Conservation (phyloP, 1,140 invertebrate species). For the Halyomorpha halys region DNA sequence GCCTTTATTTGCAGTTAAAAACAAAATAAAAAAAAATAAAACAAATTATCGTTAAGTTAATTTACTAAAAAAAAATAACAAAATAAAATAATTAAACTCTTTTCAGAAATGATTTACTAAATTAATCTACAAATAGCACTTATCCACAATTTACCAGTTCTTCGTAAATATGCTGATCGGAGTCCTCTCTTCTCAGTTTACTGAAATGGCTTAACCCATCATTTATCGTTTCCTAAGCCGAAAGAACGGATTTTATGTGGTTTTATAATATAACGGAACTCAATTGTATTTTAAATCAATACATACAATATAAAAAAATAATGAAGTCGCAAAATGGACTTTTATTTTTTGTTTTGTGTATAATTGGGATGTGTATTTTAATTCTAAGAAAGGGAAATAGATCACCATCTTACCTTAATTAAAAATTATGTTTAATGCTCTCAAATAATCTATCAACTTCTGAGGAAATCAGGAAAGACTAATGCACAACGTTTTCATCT, state of each 20-base stretch:
- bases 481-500: constrained; percentile 15
- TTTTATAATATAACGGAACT: constrained; percentile 8
- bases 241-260: constrained; percentile 19
- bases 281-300: constrained; percentile 1
- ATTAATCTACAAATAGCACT: constrained; percentile 13
- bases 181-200: constrained; percentile 16
- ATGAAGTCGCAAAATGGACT: background rate
- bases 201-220: constrained; percentile 17
- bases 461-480: constrained; percentile 1
- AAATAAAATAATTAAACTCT: background rate
- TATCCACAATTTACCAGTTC: constrained; percentile 12
- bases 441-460: constrained; percentile 14
- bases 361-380: constrained; percentile 1
- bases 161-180: constrained; percentile 5
- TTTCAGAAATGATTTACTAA: background rate
- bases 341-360: constrained; percentile 7
- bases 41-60: background rate
- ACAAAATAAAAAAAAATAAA: constrained; percentile 3
- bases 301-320: constrained; percentile 6
- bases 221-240: constrained; percentile 16
- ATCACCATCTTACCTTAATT: constrained; percentile 16
- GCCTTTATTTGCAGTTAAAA: constrained; percentile 20
- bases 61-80: background rate
- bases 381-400: constrained; percentile 16
- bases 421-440: constrained; percentile 8